Base-by-base conservation (phyloP, 2,797 vertebrate species). In the Myioborus melanocephalus region DNA sequence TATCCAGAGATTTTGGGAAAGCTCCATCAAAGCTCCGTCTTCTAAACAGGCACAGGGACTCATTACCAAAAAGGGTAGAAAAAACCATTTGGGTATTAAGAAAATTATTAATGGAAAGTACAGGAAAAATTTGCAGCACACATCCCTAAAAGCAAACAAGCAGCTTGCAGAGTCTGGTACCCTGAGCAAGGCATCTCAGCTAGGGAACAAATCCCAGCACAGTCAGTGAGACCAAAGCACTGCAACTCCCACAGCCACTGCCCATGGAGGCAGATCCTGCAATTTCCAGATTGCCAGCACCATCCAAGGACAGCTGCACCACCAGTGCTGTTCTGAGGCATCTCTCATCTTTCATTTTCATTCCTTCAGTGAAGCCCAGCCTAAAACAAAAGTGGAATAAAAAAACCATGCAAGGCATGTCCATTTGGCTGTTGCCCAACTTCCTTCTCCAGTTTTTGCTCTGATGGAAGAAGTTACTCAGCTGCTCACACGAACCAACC, bases 1-100 rank as follows among this genome's bases (percentile, higher is more conserved):
- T 22, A 79, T 15, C 52, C n/a, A 79, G 35, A 78, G 65, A 21
- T 90, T 69, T 50, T 18, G n/a, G 46, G 13, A 85, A 94, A 90
- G 35, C 15, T 53, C 66, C 46, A 26, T 46, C 47, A 14, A 55
- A 70, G 37, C 37, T 39, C 37, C 10, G 20, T n/a, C n/a, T 83
- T 85, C 69, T n/a, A 55, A 65, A 76, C 0, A 2, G 5, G 32
- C 11, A 0, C 41, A 53, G 35, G 14, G 39, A 34, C 12, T 64
- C 39, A 43, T 37, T 34, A 90, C 30, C 70, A 72, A 35, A 86
- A 83, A 64, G 12, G 8, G 46, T 15, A 82, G 22, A 27, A 86
- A 49, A 41, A 32, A 56, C 4, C 9, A 56, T 35, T 9, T 12
- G 22, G 6, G 22, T 16, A 49, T 73, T 66, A 63, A 77, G 59